Evolutionary conservation across 1,140 invertebrate genomes (phyloP), one percentile per base, ranked within the genome.

Genomic region (Lysiphlebus fabarum): DNA sequence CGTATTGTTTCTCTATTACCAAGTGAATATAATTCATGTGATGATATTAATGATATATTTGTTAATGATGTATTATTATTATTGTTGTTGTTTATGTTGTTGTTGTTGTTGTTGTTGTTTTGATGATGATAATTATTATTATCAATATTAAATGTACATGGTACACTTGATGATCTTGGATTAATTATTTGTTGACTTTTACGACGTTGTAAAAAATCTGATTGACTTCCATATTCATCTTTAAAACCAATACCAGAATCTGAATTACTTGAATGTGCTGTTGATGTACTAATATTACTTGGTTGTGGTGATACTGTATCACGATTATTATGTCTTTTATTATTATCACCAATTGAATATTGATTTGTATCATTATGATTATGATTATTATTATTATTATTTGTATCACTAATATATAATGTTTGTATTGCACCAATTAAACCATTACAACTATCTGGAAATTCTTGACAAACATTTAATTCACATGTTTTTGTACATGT

Each of bases 241-340:
- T 90, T 86, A 69, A 95, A 95, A 0, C 94, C 93, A 56, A 96
- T 94, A 0, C 94, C 94, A 12, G 93, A 96, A 76, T 97, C 95
- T 65, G 92, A 95, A 72, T 96, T 97, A 63, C 92, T 95, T 1
- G 91, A 93, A 49, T 90, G 91, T 12, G 89, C 92, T 1, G 89
- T 92, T 11, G 91, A 87, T 62, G 87, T 86, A 74, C 90, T 87
- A 57, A 89, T 84, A 71, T 88, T 87, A 70, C 89, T 92, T 0
- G 90, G 90, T 63, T 92, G 90, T 2, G 90, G 90, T 1, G 89
- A 91, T 63, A 90, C 87, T 0, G 89, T 85, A 34, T 78, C 74
- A 8, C 70, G 58, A 58, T 73, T 72, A 17, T 70, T 66, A n/a
- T 72, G 64, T 34, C 44, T 47, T 14, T 26, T 49, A 33, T 49